A percentile compares a stretch with the other conserved stretches of the same genome.
These are phyloP conservation scores for Epinephelus awoara DNA, from an alignment of 2,797 vertebrate genomes.

Conservation along the genomic window DNA sequence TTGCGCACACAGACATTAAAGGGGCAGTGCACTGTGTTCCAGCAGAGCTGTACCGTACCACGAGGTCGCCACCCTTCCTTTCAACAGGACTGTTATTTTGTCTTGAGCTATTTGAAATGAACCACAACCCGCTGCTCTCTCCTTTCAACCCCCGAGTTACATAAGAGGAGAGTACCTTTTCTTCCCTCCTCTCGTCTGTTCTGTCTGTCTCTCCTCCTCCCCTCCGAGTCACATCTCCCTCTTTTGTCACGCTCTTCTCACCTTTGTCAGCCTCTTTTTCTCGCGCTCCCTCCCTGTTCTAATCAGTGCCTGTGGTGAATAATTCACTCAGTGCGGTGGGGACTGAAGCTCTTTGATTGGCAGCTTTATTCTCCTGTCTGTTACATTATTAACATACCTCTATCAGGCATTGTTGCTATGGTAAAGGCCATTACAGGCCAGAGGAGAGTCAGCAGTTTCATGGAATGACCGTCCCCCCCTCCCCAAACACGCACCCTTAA, in stretches of 20 bases:
- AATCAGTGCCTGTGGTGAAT: slow-evolving; percentile 86
- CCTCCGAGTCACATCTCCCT: slow-evolving; percentile 44
- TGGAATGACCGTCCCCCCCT: slow-evolving; percentile 28
- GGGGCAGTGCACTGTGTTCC: neutral
- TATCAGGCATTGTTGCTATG: slow-evolving; percentile 68
- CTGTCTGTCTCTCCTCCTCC: slow-evolving; percentile 30
- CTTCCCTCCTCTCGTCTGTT: slow-evolving; percentile 31
- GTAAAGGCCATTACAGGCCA: slow-evolving; percentile 65
- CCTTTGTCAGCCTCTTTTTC: slow-evolving; percentile 62
- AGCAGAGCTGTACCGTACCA: neutral
- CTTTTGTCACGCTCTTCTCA: slow-evolving; percentile 63
- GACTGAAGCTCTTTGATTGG: slow-evolving; percentile 83
- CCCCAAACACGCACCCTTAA: slow-evolving; percentile 11
- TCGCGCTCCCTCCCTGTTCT: slow-evolving; percentile 61
- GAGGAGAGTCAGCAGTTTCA: slow-evolving; percentile 63
- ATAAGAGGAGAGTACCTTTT: slow-evolving; percentile 49
- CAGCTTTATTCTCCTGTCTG: slow-evolving; percentile 82
- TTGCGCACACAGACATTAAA: neutral
- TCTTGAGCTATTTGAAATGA: slow-evolving; percentile 31
- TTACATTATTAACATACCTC: slow-evolving; percentile 84
- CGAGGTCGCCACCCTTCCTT: slow-evolving; percentile 21
- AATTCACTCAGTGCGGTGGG: slow-evolving; percentile 80
- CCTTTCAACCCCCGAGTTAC: slow-evolving; percentile 46
- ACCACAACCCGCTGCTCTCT: slow-evolving; percentile 24
- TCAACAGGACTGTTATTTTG: slow-evolving; percentile 37